Evolutionary conservation across 2,113 vertebrate species (phyloP).

Genomic region (Pseudopipra pipra): DNA sequence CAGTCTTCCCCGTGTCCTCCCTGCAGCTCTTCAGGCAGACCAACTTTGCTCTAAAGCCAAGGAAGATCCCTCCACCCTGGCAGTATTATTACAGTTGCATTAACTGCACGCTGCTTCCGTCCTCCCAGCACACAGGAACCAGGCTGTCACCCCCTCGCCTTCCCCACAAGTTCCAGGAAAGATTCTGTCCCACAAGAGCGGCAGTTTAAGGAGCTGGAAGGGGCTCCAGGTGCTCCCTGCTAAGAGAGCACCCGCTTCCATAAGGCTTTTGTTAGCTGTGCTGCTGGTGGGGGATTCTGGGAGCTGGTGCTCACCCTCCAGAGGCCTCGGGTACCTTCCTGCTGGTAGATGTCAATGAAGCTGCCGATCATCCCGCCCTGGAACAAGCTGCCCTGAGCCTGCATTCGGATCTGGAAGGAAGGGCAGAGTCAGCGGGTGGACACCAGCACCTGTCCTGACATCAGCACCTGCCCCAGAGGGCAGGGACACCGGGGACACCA

Average conservation of each 20-base stretch:
- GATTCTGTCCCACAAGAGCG: background rate
- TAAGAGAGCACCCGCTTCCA: background rate
- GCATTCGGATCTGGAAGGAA: constrained; percentile 90
- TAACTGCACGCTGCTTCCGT: background rate
- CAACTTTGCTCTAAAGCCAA: background rate
- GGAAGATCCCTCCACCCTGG: background rate
- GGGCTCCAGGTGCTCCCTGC: background rate
- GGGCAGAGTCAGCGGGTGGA: rapidly evolving
- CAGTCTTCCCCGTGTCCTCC: rapidly evolving
- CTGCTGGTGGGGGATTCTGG: background rate
- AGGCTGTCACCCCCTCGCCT: background rate
- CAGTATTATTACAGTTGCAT: rapidly evolving
- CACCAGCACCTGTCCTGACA: background rate
- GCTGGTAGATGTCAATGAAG: constrained; percentile 97
- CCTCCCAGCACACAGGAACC: background rate
- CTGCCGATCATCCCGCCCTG: constrained; percentile 97
- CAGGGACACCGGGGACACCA: background rate
- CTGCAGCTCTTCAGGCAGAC: background rate
- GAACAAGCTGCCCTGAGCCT: constrained; percentile 92
- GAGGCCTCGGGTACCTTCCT: constrained; percentile 91
- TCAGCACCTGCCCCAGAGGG: background rate
- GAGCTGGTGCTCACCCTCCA: constrained; percentile 85
- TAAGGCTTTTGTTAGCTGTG: background rate
- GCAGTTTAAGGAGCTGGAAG: background rate
- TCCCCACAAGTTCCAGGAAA: background rate